phyloP scores from a whole-genome alignment of 2,888 invertebrate species.

The Neoitamus cyanurus region DNA sequence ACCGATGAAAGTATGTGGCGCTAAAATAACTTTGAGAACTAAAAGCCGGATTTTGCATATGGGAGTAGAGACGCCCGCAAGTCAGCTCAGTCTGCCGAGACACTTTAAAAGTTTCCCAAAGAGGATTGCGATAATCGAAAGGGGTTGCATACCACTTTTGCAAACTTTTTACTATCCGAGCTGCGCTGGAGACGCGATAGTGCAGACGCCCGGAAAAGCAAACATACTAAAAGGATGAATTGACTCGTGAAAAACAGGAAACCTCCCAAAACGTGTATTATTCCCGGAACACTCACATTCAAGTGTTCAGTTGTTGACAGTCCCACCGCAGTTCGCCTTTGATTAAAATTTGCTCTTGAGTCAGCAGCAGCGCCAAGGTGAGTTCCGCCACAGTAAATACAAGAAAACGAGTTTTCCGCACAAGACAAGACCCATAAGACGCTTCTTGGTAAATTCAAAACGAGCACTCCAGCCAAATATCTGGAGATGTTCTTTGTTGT shows the following conservation, averaged over 20 bases:
- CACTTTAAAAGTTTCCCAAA: background rate
- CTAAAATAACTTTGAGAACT: background rate
- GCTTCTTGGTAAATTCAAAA: background rate
- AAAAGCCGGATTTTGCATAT: background rate
- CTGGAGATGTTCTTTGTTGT: background rate
- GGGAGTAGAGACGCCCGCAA: background rate
- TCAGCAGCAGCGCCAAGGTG: background rate
- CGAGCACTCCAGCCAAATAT: background rate
- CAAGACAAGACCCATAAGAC: background rate
- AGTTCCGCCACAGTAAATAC: background rate
- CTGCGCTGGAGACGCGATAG: background rate
- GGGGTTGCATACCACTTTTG: background rate
- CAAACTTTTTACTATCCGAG: background rate
- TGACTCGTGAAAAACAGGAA: background rate
- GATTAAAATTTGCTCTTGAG: background rate
- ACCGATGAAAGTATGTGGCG: background rate
- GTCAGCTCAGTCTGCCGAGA: background rate
- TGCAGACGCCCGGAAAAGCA: background rate
- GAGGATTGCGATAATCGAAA: background rate
- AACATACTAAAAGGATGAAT: background rate
- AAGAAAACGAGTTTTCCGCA: background rate
- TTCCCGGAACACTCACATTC: background rate
- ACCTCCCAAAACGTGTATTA: background rate
- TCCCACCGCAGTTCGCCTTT: background rate
- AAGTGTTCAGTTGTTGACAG: background rate